A percentile compares a stretch with the other conserved stretches of the same genome.
phyloP scores from a whole-genome alignment of 2,797 vertebrate genomes.

The Hoplostethus mediterraneus region DNA sequence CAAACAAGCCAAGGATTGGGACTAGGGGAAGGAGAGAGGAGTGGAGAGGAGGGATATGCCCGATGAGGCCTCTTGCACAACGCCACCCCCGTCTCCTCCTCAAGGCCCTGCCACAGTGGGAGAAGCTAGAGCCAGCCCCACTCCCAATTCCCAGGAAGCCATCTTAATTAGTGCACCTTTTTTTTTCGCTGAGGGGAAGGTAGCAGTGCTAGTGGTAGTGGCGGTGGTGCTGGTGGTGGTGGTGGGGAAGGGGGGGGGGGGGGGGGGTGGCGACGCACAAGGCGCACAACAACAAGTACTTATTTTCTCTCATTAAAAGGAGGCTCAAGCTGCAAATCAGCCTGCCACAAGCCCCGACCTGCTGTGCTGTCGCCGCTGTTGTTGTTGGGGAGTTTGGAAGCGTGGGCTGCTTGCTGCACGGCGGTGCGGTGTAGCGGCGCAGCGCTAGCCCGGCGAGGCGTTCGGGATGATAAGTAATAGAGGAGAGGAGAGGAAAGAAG shows the following conservation, averaged over 20 bases:
- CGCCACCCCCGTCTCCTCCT: constrained; percentile 68
- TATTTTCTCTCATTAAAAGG: constrained; percentile 81
- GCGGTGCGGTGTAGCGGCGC: constrained; percentile 57
- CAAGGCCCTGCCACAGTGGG: constrained; percentile 62
- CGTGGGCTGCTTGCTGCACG: constrained; percentile 66
- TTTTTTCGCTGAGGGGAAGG: constrained; percentile 64
- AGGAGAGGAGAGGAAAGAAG: constrained; percentile 41
- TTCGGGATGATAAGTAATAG: constrained; percentile 73
- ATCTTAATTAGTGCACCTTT: constrained; percentile 77
- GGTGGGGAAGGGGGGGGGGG: constrained; percentile 65
- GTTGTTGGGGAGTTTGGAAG: constrained; percentile 74
- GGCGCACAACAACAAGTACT: constrained; percentile 76
- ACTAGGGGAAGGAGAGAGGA: constrained; percentile 41
- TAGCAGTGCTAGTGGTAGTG: constrained; percentile 49
- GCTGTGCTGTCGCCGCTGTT: constrained; percentile 65
- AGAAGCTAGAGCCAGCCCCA: constrained; percentile 50
- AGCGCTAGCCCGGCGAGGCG: constrained; percentile 59
- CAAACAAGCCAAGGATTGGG: constrained; percentile 59
- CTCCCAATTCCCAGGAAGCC: constrained; percentile 72
- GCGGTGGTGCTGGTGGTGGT: constrained; percentile 28
- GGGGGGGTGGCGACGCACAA: constrained; percentile 68
- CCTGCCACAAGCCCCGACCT: constrained; percentile 79
- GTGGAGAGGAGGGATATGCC: constrained; percentile 46
- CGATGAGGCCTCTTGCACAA: constrained; percentile 52
- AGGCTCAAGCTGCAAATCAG: constrained; percentile 77